These are phyloP conservation scores for Erythrocercus mccallii DNA, from an alignment of 2,113 vertebrate genomes.

Conservation along the genomic window DNA sequence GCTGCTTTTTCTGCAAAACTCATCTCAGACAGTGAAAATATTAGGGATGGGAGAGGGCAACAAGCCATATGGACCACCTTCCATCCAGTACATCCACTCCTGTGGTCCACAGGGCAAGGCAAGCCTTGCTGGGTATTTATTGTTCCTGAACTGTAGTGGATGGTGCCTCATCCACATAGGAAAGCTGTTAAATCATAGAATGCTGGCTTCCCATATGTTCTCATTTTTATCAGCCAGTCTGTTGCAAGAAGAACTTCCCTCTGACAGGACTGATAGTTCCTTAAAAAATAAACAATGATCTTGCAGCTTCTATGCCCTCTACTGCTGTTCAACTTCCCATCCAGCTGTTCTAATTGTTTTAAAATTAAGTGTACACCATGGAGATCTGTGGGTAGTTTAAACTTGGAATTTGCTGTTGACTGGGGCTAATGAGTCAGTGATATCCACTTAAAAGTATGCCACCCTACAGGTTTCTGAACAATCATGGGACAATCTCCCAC, in stretches of 20 bases:
- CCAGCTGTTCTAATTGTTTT: conserved; percentile 61
- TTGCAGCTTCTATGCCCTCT: not conserved
- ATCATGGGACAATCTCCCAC: not conserved
- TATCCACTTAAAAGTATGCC: not conserved
- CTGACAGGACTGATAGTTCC: not conserved
- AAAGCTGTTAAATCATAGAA: not conserved
- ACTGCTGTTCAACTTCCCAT: conserved; percentile 3
- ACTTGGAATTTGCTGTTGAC: not conserved
- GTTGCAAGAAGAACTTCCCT: conserved; percentile 2
- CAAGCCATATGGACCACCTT: not conserved
- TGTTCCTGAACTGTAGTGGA: not conserved
- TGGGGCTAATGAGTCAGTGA: conserved; percentile 32
- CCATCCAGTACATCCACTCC: not conserved
- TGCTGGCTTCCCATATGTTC: not conserved
- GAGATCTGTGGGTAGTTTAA: conserved; percentile 25
- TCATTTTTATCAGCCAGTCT: not conserved
- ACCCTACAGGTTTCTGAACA: not conserved
- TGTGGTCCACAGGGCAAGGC: not conserved
- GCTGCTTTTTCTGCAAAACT: not conserved
- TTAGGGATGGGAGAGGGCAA: not conserved
- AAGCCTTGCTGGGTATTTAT: rapidly evolving
- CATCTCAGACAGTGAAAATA: rapidly evolving
- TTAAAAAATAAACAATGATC: not conserved
- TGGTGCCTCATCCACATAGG: not conserved
- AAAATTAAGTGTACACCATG: conserved; percentile 4